Conservation (phyloP, 2,888 invertebrate species). For the Alsophila aescularia region DNA sequence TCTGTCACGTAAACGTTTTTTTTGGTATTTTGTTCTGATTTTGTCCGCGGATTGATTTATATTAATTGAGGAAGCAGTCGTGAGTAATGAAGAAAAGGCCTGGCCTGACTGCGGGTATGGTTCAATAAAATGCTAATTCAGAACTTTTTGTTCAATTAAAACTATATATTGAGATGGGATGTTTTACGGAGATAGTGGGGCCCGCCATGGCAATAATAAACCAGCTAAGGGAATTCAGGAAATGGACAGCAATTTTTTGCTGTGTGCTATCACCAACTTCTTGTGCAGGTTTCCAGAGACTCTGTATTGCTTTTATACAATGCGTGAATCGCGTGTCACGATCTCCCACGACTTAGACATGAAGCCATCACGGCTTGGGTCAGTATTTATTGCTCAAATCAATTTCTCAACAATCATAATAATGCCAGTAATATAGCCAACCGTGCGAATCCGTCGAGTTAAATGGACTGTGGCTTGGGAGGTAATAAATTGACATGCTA, state of each 20-base stretch:
- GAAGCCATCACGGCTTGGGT: slow-evolving; percentile 1
- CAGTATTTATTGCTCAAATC: slow-evolving; percentile 15
- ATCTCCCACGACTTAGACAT: neutral
- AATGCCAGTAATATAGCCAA: slow-evolving; percentile 57
- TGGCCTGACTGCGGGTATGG: too few relatives aligned
- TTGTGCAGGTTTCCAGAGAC: too few relatives aligned
- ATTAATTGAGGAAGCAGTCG: neutral
- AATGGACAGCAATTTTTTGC: too few relatives aligned
- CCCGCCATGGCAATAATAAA: too few relatives aligned
- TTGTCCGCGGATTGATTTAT: neutral
- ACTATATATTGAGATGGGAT: too few relatives aligned
- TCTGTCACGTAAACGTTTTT: neutral
- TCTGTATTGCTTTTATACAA: too few relatives aligned
- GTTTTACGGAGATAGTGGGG: too few relatives aligned
- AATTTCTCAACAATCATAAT: slow-evolving; percentile 37
- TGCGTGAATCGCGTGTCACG: neutral
- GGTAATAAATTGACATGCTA: slow-evolving; percentile 36
- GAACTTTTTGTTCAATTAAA: too few relatives aligned
- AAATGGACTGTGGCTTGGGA: slow-evolving; percentile 49
- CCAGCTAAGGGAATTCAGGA: too few relatives aligned
- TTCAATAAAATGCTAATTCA: too few relatives aligned
- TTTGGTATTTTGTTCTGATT: neutral
- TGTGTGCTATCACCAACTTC: too few relatives aligned
- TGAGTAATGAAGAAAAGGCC: neutral
- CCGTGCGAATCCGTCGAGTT: slow-evolving; percentile 50